phyloP scores from a whole-genome alignment of 2,888 invertebrate species.

The Phoronis australis region DNA sequence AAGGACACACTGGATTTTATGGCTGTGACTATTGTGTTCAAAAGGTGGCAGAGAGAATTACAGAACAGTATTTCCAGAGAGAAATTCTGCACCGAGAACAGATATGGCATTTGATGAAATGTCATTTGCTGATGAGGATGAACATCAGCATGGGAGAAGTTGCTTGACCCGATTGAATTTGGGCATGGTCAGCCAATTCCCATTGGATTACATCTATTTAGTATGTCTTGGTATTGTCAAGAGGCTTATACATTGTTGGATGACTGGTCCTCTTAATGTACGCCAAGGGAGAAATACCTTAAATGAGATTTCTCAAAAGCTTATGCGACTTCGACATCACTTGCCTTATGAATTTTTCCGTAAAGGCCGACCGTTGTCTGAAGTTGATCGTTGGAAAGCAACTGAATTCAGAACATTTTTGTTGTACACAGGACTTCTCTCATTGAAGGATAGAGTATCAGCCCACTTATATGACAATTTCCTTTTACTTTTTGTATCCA shows the following conservation, averaged over 20 bases:
- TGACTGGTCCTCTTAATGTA: constrained; percentile 16
- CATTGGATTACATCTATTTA: constrained; percentile 39
- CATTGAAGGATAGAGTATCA: constrained; percentile 14
- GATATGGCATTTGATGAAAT: constrained; percentile 17
- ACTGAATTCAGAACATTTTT: constrained; percentile 30
- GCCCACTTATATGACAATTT: constrained; percentile 19
- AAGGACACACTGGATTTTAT: constrained; percentile 12
- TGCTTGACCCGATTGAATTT: constrained; percentile 15
- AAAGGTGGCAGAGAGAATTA: constrained; percentile 3
- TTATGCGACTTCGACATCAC: constrained; percentile 5
- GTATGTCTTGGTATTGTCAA: constrained; percentile 29
- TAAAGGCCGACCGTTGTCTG: constrained; percentile 18
- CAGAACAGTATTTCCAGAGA: constrained; percentile 6
- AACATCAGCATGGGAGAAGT: constrained; percentile 19
- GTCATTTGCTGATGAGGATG: constrained; percentile 11
- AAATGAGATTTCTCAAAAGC: constrained; percentile 13
- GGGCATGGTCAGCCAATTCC: constrained; percentile 24
- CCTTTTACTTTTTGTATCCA: constrained; percentile 18
- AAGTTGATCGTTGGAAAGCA: constrained; percentile 29
- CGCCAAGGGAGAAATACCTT: constrained; percentile 5
- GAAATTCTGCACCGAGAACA: constrained; percentile 7
- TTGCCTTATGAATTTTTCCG: constrained; percentile 23
- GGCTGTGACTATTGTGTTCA: constrained; percentile 14
- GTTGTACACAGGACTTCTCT: constrained; percentile 25
- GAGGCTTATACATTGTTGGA: constrained; percentile 18